phyloP scores from a whole-genome alignment of 2,113 vertebrate genomes.

The Pelecanus crispus region DNA sequence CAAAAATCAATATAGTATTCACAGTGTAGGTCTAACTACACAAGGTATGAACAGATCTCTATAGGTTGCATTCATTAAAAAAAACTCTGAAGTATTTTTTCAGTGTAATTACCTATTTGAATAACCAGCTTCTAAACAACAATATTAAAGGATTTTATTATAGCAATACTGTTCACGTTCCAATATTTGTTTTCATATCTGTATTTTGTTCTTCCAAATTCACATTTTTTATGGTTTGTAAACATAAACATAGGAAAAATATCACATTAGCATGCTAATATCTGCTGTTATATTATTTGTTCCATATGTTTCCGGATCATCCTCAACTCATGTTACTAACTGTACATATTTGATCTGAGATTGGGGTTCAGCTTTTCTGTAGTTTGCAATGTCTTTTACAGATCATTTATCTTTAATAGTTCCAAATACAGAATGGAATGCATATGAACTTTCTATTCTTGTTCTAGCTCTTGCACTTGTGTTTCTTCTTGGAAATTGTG shows the following conservation, averaged over 20 bases:
- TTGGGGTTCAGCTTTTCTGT: constrained; percentile 6
- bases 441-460: background rate
- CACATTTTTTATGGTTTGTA: constrained; percentile 2
- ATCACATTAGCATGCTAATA: constrained; percentile 4
- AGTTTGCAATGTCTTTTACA: constrained; percentile 41
- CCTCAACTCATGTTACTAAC: background rate
- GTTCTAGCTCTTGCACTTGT: constrained; percentile 1
- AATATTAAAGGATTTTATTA: background rate
- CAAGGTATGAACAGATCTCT: background rate
- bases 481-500: background rate
- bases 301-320: constrained; percentile 33
- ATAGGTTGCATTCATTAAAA: background rate
- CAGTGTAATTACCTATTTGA: background rate
- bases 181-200: background rate
- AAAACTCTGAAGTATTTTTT: background rate
- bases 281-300: constrained; percentile 26
- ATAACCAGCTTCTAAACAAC: background rate
- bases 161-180: background rate
- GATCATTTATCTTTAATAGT: constrained; percentile 26
- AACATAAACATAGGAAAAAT: constrained; percentile 26
- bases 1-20: background rate
- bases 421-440: constrained; percentile 14
- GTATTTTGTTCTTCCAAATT: background rate
- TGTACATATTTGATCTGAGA: constrained; percentile 6
- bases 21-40: background rate